Base-by-base conservation (phyloP, 2,888 invertebrate species). In the Cyclophora albipunctata region DNA sequence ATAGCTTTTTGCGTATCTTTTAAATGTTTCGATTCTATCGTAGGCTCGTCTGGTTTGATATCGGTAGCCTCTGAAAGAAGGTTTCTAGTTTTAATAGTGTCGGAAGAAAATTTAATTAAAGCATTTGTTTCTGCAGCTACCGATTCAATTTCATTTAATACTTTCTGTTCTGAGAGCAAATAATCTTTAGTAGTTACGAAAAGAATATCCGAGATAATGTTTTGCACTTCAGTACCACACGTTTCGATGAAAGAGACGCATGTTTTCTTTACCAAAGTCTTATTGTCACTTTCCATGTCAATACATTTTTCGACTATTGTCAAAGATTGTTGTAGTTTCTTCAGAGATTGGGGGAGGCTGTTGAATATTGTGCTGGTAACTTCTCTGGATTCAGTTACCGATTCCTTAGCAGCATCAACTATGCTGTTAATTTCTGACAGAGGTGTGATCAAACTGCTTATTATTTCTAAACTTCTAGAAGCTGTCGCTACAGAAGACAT, bases 241-340 rank as follows among this genome's bases (percentile, higher is more conserved):
- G 85, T 90, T 62, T 92, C 91, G 50, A 93, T 81, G 53, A 93
- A 90, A 60, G 91, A 91, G 7, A 91, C 89, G 69, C 93, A 93
- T 0, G 93, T 93, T 66, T 91, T 90, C 67, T 93, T 92, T 2
- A 93, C 92, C 5, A 93, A 76, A 0, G 93, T 93, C 49, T 91
- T 91, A 6, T 91, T 92, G 41, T 91, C 91, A 59, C 91, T 91
- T 72, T 92, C 92, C 59, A 92, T 90, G 63, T 92, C 92, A 41
- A 92, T 90, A 66, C 93, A 93, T 69, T 92, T 92, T 71, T 93
- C 91, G 41, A 93, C 90, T 2, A 92, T 90, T 20, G 91, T 90
- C 3, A 94, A 70, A 34, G 92, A 91, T 62, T 92, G 90, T 64
- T 93, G 92, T 34, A 95, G 75, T 37, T 89, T 84, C 60, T 91